These are phyloP conservation scores for Orchestia grillus DNA, from an alignment of 1,140 invertebrate species.

Conservation along the genomic window DNA sequence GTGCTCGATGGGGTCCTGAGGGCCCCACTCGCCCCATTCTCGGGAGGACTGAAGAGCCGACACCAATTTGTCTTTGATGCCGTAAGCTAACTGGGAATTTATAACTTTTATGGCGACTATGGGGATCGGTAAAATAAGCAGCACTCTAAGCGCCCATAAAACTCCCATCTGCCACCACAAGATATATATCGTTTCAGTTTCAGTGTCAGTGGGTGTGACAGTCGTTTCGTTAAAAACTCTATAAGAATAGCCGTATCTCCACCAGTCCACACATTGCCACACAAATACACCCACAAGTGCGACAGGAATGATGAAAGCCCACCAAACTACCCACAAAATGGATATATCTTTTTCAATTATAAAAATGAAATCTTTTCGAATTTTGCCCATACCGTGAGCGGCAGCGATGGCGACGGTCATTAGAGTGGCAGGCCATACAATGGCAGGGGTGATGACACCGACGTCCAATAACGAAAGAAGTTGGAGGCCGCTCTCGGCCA, in stretches of 20 bases:
- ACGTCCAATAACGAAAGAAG: conserved; percentile 58
- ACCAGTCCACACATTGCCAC: conserved; percentile 30
- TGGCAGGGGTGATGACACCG: conserved; percentile 58
- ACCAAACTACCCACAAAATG: conserved; percentile 62
- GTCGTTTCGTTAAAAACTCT: background rate
- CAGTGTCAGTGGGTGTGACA: background rate
- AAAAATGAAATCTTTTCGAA: conserved; percentile 66
- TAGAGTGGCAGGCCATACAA: conserved; percentile 63
- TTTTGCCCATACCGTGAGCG: conserved; percentile 64
- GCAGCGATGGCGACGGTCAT: conserved; percentile 64
- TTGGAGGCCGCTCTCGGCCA: conserved; percentile 59
- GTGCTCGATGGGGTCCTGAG: conserved; percentile 67
- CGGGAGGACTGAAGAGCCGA: conserved; percentile 67
- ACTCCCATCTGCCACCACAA: conserved; percentile 60
- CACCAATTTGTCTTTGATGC: conserved; percentile 66
- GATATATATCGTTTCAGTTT: conserved; percentile 57
- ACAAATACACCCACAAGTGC: conserved; percentile 58
- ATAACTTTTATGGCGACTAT: conserved; percentile 66
- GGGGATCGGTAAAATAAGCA: conserved; percentile 62
- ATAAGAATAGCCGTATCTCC: background rate
- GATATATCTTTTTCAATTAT: conserved; percentile 63
- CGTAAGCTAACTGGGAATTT: conserved; percentile 66
- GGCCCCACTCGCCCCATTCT: conserved; percentile 67
- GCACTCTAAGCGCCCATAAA: conserved; percentile 61
- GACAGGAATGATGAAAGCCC: conserved; percentile 64